A percentile compares a stretch with the other conserved stretches of the same genome.
These are phyloP conservation scores for Grallaria varia DNA, from an alignment of 2,113 vertebrate species.

Conservation along the genomic window DNA sequence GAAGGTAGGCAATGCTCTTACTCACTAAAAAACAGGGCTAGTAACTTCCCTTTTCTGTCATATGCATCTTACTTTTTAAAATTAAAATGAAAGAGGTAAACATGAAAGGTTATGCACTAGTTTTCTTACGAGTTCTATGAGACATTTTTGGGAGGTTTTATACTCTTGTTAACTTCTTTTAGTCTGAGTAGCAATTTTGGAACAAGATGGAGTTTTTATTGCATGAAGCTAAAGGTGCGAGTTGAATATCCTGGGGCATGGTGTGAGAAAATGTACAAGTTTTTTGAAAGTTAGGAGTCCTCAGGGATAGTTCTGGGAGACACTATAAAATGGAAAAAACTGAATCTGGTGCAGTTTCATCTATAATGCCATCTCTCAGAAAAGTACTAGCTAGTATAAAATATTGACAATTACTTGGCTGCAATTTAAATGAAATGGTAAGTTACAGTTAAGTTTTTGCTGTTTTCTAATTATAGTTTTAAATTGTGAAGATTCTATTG, in stretches of 20 bases:
- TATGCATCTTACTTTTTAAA: background rate
- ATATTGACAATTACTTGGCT: background rate
- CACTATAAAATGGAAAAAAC: background rate
- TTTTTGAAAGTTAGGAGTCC: background rate
- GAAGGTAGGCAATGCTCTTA: background rate
- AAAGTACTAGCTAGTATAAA: background rate
- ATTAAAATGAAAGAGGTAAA: background rate
- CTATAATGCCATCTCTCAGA: background rate
- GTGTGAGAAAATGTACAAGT: background rate
- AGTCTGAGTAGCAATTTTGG: background rate
- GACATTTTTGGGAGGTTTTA: background rate
- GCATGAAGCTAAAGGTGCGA: background rate
- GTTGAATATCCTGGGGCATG: background rate
- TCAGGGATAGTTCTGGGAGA: background rate
- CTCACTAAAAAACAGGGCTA: background rate
- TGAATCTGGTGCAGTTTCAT: background rate
- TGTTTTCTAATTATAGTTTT: background rate
- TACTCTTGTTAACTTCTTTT: background rate
- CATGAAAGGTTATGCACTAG: background rate
- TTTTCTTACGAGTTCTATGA: background rate
- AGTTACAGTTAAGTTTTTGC: background rate
- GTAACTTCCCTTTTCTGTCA: background rate
- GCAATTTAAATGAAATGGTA: background rate
- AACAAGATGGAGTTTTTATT: background rate
- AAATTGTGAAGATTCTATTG: background rate